These are phyloP conservation scores for Oxystoma pomonae DNA, from an alignment of 2,888 invertebrate species.

Conservation along the genomic window DNA sequence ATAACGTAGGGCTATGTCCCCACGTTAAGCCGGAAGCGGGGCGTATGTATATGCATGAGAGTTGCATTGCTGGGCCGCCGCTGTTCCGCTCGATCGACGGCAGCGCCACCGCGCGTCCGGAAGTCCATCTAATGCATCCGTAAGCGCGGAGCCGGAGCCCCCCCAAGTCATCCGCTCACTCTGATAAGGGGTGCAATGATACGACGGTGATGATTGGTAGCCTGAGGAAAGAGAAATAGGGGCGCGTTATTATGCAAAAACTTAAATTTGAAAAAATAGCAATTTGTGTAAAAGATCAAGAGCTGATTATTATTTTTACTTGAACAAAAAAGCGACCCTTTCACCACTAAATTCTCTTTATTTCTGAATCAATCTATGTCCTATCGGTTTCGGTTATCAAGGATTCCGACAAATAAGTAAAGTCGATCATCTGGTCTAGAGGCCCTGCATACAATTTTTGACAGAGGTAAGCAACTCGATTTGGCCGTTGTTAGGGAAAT, in stretches of 20 bases:
- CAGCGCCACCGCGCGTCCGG: conserved; percentile 47
- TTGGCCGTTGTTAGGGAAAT: too few relatives aligned
- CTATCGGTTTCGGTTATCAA: too few relatives aligned
- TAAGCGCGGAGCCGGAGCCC: conserved; percentile 29
- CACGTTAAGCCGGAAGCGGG: conserved; percentile 32
- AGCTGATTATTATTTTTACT: too few relatives aligned
- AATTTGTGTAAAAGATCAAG: too few relatives aligned
- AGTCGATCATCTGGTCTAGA: too few relatives aligned
- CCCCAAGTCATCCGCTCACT: conserved; percentile 1
- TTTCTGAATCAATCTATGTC: too few relatives aligned
- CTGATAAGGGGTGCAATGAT: neutral
- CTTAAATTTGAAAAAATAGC: too few relatives aligned
- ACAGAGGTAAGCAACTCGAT: too few relatives aligned
- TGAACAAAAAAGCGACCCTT: too few relatives aligned
- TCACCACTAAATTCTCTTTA: too few relatives aligned
- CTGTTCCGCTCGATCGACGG: conserved; percentile 45
- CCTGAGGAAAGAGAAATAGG: neutral
- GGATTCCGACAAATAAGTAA: too few relatives aligned
- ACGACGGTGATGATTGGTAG: neutral
- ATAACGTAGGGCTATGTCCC: conserved; percentile 12
- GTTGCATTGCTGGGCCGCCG: conserved; percentile 35
- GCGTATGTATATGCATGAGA: conserved; percentile 48
- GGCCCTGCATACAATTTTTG: too few relatives aligned
- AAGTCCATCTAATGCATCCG: conserved; percentile 62
- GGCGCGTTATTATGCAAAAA: conserved; percentile 6